Evolutionary conservation across 2,113 vertebrate genomes (phyloP).

Genomic region (Hippopotamus amphibius): DNA sequence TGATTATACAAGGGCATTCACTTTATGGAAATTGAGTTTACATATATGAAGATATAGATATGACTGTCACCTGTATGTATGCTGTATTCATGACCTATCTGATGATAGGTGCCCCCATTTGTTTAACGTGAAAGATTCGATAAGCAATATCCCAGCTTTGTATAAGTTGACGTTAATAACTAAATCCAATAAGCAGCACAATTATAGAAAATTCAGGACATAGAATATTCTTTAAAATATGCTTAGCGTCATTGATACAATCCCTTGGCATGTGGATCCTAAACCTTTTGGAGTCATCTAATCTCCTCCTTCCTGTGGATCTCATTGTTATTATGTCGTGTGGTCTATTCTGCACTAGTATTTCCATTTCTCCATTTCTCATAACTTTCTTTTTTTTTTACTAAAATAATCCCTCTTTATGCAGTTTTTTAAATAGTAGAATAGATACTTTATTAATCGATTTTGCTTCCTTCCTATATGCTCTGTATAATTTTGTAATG

Average conservation of each 20-base stretch:
- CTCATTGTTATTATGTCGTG: not conserved
- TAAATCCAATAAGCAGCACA: not conserved
- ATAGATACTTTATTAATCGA: not conserved
- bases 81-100: not conserved
- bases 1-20: not conserved
- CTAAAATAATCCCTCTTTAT: not conserved
- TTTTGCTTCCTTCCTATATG: not conserved
- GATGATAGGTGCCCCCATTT: not conserved
- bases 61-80: not conserved
- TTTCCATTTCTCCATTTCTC: not conserved
- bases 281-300: not conserved
- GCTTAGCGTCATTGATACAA: not conserved
- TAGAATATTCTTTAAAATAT: not conserved
- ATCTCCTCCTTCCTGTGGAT: not conserved
- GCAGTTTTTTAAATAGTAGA: not conserved
- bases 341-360: not conserved
- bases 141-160: not conserved
- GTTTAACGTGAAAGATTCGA: not conserved
- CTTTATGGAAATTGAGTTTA: not conserved
- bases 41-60: not conserved
- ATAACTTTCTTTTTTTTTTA: not conserved
- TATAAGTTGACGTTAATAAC: not conserved
- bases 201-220: not conserved
- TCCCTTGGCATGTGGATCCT: not conserved
- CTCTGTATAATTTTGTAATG: not conserved